These are phyloP conservation scores for Ophion slaviceki DNA, from an alignment of 2,888 invertebrate genomes.

Conservation along the genomic window DNA sequence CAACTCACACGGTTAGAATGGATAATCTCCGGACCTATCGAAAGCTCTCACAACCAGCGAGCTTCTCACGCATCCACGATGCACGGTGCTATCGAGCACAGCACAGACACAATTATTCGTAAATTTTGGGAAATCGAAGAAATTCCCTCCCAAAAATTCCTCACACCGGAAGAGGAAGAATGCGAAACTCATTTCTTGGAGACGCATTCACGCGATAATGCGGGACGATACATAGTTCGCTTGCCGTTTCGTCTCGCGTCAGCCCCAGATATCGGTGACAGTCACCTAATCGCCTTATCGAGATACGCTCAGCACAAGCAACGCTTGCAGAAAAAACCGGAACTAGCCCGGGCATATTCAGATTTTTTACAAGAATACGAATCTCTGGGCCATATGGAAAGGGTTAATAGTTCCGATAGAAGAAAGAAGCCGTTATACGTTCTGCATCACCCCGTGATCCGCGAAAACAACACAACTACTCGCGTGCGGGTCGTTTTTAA, in stretches of 20 bases:
- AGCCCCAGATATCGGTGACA: constrained; percentile 62
- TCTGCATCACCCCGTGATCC: constrained; percentile 33
- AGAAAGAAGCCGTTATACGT: neutral
- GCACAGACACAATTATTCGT: constrained; percentile 7
- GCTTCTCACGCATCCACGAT: neutral
- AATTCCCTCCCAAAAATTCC: constrained; percentile 17
- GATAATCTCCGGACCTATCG: constrained; percentile 54
- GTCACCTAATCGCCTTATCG: constrained; percentile 66
- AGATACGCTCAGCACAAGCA: constrained; percentile 67
- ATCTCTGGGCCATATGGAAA: constrained; percentile 59
- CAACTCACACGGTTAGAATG: constrained; percentile 58
- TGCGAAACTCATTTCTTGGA: constrained; percentile 70
- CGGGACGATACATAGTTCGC: constrained; percentile 70
- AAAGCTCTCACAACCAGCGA: neutral
- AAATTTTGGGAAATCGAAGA: constrained; percentile 72
- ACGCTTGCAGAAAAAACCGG: constrained; percentile 56
- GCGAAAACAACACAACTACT: constrained; percentile 51
- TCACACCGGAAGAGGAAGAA: constrained; percentile 63
- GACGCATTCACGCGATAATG: constrained; percentile 55
- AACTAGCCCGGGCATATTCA: constrained; percentile 51
- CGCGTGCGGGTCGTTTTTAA: constrained; percentile 61
- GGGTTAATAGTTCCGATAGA: neutral
- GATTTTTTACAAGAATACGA: constrained; percentile 63
- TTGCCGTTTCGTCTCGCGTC: constrained; percentile 68
- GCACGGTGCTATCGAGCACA: constrained; percentile 8